A percentile compares a stretch with the other conserved stretches of the same genome.
These are phyloP conservation scores for Pelecanoides urinatrix DNA, from an alignment of 2,113 vertebrate genomes.

Conservation along the genomic window DNA sequence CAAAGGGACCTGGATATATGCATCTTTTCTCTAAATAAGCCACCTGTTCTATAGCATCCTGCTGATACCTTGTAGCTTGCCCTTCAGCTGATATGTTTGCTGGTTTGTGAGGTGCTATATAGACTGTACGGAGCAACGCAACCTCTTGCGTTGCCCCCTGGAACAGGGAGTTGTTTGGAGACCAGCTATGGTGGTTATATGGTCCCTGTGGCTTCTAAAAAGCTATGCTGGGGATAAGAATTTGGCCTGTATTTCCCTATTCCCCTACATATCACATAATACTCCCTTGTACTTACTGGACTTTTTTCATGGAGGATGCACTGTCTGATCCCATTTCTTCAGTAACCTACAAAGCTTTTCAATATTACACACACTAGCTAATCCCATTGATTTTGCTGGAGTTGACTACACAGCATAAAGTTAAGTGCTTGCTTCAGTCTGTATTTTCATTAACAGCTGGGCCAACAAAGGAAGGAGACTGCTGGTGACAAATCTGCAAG, in stretches of 20 bases:
- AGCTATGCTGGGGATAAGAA: background rate
- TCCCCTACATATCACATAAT: background rate
- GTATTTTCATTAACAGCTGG: background rate
- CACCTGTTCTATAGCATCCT: background rate
- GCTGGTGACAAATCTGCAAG: background rate
- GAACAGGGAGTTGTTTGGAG: background rate
- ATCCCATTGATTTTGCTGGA: background rate
- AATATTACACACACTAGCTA: background rate
- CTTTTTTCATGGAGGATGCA: background rate
- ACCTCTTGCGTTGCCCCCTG: too few species aligned
- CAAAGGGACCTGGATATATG: background rate
- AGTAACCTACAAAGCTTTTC: background rate
- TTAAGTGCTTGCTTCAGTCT: background rate
- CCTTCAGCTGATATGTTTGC: background rate
- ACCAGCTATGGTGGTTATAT: background rate
- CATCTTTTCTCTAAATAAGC: background rate
- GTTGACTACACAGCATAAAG: background rate
- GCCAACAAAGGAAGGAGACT: background rate
- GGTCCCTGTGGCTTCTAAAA: background rate
- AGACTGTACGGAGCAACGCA: background rate
- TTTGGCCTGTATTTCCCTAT: background rate
- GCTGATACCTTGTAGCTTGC: background rate
- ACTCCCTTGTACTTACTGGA: background rate
- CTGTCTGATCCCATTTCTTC: background rate
- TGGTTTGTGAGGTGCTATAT: background rate